Evolutionary conservation across 1,140 invertebrate genomes (phyloP), one percentile per base, ranked within the genome.

Genomic region (Neodiprion pinetum): DNA sequence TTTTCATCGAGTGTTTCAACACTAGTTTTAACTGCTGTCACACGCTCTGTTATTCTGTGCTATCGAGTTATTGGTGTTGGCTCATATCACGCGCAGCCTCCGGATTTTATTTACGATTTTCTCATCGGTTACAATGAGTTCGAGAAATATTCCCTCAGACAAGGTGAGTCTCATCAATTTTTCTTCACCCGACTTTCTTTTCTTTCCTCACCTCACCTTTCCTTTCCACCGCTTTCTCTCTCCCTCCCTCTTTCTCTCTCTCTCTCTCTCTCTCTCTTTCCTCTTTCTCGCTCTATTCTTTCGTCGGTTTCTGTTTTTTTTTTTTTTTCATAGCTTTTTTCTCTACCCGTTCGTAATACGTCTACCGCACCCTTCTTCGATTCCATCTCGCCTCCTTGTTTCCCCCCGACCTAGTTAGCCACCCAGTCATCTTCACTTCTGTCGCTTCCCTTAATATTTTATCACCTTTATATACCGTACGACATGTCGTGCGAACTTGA

Each of bases 101-200:
- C 80, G 82, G 83, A 83, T 82, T 84, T 75, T 61, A 61, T 73
- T 74, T 76, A 67, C 75, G 61, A 81, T 78, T 61, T 61, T 14
- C 70, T 49, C 69, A 73, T 68, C 70, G 74, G 74, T 82, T 84
- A 85, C 81, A 73, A 87, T 87, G 86, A 85, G 80, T 85, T 85
- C 85, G 79, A 82, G 86, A 80, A 85, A 84, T 76, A 86, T 87
- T 78, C 86, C 86, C 73, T 86, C 86, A 74, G 86, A 87, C 78
- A 87, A 87, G 82, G 86, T 87, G 72, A 84, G 85, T 72, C 28
- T 50, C 10, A 1, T 68, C 28, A 23, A 28, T 67, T 48, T 47
- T 71, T 40, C 48, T 61, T 61, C 67, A 75, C 61, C 73, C 67
- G 9, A 67, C 71, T 47, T 50, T 72, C 50, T 21, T 48, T n/a